Evolutionary conservation across 1,140 invertebrate species (phyloP).

Genomic region (Drosophila setifemur): DNA sequence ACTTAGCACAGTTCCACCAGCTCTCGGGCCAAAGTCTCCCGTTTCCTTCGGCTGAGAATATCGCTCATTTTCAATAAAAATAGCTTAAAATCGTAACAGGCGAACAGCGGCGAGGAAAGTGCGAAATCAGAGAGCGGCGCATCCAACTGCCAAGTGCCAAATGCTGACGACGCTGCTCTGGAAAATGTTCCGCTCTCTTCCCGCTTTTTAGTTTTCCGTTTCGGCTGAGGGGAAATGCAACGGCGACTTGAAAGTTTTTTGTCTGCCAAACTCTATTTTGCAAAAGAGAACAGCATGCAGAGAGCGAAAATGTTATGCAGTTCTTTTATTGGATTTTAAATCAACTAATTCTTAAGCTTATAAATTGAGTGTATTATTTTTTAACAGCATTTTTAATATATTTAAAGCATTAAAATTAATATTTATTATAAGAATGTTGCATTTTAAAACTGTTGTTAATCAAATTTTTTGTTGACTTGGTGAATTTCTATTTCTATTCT

Average conservation of each 20-base stretch:
- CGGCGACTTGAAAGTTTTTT: conserved; percentile 26
- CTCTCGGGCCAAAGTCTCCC: conserved; percentile 1
- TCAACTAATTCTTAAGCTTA: too few relatives aligned
- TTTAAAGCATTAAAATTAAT: too few relatives aligned
- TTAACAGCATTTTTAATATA: too few relatives aligned
- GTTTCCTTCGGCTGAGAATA: conserved; percentile 51
- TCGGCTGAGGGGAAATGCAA: conserved; percentile 14
- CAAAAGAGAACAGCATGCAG: conserved; percentile 10
- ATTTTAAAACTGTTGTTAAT: too few relatives aligned
- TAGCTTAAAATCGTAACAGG: conserved; percentile 78
- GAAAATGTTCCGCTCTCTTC: conserved; percentile 15
- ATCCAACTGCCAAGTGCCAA: conserved; percentile 54
- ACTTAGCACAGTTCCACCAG: conserved; percentile 68
- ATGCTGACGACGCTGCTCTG: conserved; percentile 24
- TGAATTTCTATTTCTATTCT: not conserved
- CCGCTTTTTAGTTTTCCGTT: conserved; percentile 25
- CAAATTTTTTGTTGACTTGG: too few relatives aligned
- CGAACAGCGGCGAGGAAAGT: conserved; percentile 35
- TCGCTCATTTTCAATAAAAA: conserved; percentile 81
- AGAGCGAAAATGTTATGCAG: not conserved
- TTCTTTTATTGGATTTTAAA: too few relatives aligned
- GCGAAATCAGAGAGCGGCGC: conserved; percentile 7
- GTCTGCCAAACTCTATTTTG: conserved; percentile 27
- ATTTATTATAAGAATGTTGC: too few relatives aligned
- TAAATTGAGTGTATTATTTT: too few relatives aligned